Evolutionary conservation across 1,140 invertebrate species (phyloP), one percentile per base, ranked within the genome.

Genomic region (Protaetia brevitarsis): DNA sequence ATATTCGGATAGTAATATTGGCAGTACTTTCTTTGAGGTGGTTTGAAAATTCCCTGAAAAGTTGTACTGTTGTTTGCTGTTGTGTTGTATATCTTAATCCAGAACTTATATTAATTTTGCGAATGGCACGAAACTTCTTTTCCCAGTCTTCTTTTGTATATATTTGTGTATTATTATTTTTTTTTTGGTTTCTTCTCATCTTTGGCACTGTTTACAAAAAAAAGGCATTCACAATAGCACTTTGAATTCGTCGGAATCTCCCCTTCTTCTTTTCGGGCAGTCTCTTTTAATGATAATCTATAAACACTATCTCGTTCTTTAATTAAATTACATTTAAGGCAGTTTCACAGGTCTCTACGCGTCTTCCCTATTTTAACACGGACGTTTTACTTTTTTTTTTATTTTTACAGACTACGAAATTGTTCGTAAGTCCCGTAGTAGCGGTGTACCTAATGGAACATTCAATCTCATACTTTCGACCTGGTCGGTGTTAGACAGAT

Each of bases 401-500:
- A 36, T n/a, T 36, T n/a, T 13, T 36, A 36, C 34, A 36, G 2
- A 36, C 16, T 2, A 36, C 8, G 16, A 13, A 36, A 10, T n/a
- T 10, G 10, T 13, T 36, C 34, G 11, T n/a, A 13, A 36, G 2
- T 36, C 8, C 16, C 34, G 34, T n/a, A 36, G 16, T 36, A 51
- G 26, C 8, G 16, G 1, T 1, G 16, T 51, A 51, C 41, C 41
- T 51, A 51, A 23, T 19, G 41, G 26, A 51, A 51, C 16, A 23
- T 23, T 51, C n/a, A n/a, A 34, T 29, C n/a, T 62, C 31, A 62
- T 19, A 62, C 59, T 62, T 62, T 62, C 7, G 29, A 34, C 67
- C 74, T 76, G 60, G 80, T 85, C 70, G 90, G 89, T 72, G 89
- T 86, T 77, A 92, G 85, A 80, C 91, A 93, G 75, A 90, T 87